These are phyloP conservation scores for Drosophila anomelani DNA, from an alignment of 2,888 invertebrate species.

Conservation along the genomic window DNA sequence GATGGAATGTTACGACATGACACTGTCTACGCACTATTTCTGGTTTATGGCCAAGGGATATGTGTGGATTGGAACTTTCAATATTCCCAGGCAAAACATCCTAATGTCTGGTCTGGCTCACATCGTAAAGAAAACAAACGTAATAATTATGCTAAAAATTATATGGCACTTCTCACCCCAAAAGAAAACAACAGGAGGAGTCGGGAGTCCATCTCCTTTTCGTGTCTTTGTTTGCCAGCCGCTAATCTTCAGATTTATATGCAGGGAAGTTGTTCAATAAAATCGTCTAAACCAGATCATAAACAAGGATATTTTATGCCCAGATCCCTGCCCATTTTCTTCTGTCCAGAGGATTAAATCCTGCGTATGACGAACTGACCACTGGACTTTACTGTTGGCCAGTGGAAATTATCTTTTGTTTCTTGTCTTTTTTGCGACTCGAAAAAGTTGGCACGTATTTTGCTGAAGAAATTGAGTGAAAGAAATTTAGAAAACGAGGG, in stretches of 20 bases:
- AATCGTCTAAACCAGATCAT: conserved; percentile 80
- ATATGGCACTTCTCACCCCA: conserved; percentile 79
- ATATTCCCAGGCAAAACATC: conserved; percentile 29
- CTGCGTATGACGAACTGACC: conserved; percentile 54
- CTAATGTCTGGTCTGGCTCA: conserved; percentile 47
- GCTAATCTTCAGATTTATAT: conserved; percentile 83
- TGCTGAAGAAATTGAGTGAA: conserved; percentile 64
- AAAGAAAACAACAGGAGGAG: conserved; percentile 17
- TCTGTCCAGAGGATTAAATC: conserved; percentile 66
- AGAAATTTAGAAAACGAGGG: conserved; percentile 29
- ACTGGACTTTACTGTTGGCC: conserved; percentile 34
- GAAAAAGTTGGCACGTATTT: conserved; percentile 61
- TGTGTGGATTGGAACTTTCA: conserved; percentile 17
- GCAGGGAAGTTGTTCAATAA: conserved; percentile 84
- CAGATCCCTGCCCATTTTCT: conserved; percentile 60
- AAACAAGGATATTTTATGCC: conserved; percentile 80
- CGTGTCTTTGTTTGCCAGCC: conserved; percentile 42
- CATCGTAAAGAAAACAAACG: conserved; percentile 69
- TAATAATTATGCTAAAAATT: conserved; percentile 80
- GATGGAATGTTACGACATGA: conserved; percentile 51
- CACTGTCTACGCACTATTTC: conserved; percentile 37
- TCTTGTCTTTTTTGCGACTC: conserved; percentile 23
- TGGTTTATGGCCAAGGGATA: conserved; percentile 58
- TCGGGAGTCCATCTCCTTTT: conserved; percentile 27
- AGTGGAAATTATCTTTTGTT: conserved; percentile 45